Evolutionary conservation across 1,140 invertebrate species (phyloP).

Genomic region (Drosophila tristis): DNA sequence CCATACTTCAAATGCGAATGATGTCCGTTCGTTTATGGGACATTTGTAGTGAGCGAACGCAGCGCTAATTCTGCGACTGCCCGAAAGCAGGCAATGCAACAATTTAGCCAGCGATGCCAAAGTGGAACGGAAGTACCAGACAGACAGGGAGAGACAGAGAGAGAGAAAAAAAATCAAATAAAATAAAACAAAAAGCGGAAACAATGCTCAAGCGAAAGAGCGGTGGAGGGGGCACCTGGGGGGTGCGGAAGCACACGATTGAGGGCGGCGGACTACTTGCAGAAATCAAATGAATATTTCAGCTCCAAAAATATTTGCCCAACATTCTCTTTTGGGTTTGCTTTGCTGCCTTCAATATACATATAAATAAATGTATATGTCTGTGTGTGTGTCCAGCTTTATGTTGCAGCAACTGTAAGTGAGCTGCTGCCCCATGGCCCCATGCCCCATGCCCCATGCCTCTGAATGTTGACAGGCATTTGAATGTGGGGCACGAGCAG

Average conservation of each 20-base stretch:
- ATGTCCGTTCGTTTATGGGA: not conserved
- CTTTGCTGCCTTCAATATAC: slow-evolving; percentile 13
- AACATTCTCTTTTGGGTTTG: slow-evolving; percentile 20
- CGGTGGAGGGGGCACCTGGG: not conserved
- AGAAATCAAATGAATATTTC: slow-evolving; percentile 72
- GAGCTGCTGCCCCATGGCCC: slow-evolving; percentile 34
- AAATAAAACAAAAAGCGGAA: slow-evolving; percentile 31
- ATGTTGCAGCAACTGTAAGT: slow-evolving; percentile 56
- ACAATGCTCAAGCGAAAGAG: slow-evolving; percentile 31
- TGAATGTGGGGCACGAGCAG: slow-evolving; percentile 54
- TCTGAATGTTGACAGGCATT: slow-evolving; percentile 55
- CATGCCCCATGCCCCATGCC: slow-evolving; percentile 34
- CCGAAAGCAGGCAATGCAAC: slow-evolving; percentile 15
- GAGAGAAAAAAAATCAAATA: slow-evolving; percentile 14
- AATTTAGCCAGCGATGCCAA: not conserved
- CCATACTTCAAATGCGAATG: slow-evolving; percentile 2
- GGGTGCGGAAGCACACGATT: slow-evolving; percentile 6
- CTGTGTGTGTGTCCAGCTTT: slow-evolving; percentile 23
- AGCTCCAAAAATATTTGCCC: slow-evolving; percentile 60
- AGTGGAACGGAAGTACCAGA: slow-evolving; percentile 18
- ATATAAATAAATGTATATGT: not conserved
- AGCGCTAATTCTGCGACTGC: not conserved
- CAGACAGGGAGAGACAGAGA: not conserved
- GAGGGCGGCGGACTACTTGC: slow-evolving; percentile 11
- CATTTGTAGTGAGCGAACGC: not conserved